A percentile compares a stretch with the other conserved stretches of the same genome.
phyloP scores from a whole-genome alignment of 1,140 invertebrate genomes.

The Eubasilissa regina region DNA sequence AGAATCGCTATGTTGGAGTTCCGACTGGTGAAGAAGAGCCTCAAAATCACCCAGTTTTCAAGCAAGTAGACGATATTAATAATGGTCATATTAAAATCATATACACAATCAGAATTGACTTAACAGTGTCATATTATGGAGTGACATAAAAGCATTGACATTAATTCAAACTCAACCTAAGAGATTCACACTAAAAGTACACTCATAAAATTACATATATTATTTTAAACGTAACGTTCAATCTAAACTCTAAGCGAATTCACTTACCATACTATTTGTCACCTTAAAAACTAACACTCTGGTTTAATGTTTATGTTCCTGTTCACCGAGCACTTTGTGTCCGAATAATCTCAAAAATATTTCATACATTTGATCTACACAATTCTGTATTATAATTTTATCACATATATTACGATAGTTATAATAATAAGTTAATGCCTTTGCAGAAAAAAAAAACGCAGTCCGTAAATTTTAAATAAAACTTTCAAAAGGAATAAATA shows the following conservation, averaged over 20 bases:
- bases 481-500: slow-evolving; percentile 18
- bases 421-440: slow-evolving; percentile 43
- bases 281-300: slow-evolving; percentile 33
- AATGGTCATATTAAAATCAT: too few relatives aligned
- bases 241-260: slow-evolving; percentile 39
- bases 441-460: slow-evolving; percentile 9
- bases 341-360: slow-evolving; percentile 40
- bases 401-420: slow-evolving; percentile 36
- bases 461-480: background rate
- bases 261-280: slow-evolving; percentile 43
- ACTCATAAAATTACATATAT: slow-evolving; percentile 35
- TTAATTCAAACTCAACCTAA: too few relatives aligned
- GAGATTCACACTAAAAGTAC: slow-evolving; percentile 17
- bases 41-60: too few relatives aligned
- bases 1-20: too few relatives aligned
- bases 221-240: slow-evolving; percentile 48
- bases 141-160: too few relatives aligned
- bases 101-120: too few relatives aligned
- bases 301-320: slow-evolving; percentile 2
- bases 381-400: background rate
- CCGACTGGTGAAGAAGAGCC: too few relatives aligned
- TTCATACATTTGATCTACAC: slow-evolving; percentile 15
- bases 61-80: too few relatives aligned
- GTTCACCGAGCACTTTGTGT: background rate
- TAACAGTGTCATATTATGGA: too few relatives aligned